A percentile compares a stretch with the other conserved stretches of the same genome.
These are phyloP conservation scores for Strix uralensis DNA, from an alignment of 2,113 vertebrate genomes.

Conservation along the genomic window DNA sequence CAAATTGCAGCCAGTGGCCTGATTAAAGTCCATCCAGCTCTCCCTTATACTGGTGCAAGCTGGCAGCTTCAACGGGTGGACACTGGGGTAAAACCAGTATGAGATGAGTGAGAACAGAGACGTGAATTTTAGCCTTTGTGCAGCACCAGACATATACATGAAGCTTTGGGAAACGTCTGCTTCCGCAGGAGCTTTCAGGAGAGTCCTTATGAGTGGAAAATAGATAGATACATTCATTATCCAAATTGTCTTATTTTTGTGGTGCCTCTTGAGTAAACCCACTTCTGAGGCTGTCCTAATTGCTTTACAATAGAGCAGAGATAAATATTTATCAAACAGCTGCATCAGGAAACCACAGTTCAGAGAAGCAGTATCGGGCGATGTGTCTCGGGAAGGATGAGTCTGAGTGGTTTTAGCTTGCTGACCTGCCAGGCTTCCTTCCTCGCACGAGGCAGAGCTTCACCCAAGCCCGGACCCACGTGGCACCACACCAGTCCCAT, in stretches of 20 bases:
- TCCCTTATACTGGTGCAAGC: neutral
- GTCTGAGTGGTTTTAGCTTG: constrained; percentile 36
- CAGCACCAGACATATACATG: rapidly evolving
- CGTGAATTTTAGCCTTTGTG: neutral
- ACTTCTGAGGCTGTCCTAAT: constrained; percentile 54
- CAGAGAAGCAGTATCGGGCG: neutral
- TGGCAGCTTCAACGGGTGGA: neutral
- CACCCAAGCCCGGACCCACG: neutral
- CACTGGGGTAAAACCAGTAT: neutral
- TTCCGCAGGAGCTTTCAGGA: constrained; percentile 28
- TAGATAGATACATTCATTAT: constrained; percentile 35
- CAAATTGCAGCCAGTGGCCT: neutral
- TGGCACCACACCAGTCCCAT: neutral
- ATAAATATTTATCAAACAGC: constrained; percentile 64
- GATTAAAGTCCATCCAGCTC: neutral
- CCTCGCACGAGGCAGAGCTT: neutral
- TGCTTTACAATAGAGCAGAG: constrained; percentile 52
- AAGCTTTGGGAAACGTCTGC: neutral
- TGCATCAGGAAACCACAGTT: constrained; percentile 64
- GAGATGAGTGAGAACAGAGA: neutral
- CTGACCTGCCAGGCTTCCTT: constrained; percentile 51
- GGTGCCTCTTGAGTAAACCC: constrained; percentile 57
- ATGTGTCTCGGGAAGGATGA: constrained; percentile 44
- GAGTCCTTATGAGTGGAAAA: constrained; percentile 10
- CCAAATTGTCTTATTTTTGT: constrained; percentile 43